Evolutionary conservation across 92 coral and sea anemone species (phyloP).

Genomic region (Parazoanthus atlanticus): DNA sequence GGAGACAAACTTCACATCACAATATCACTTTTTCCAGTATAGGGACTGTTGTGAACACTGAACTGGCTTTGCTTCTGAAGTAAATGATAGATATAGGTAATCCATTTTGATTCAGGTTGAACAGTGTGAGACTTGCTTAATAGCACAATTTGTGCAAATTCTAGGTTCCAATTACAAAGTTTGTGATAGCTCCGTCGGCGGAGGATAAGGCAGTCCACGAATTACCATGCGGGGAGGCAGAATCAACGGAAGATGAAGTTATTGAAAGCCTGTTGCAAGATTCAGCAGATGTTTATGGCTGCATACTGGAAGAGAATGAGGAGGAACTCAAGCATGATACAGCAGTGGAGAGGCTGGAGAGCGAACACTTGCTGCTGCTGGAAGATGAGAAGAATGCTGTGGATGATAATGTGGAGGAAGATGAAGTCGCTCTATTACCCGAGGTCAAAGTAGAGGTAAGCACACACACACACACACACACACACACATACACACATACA

Average conservation of each 20-base stretch:
- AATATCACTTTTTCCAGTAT: too few species aligned
- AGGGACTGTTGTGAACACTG: too few species aligned
- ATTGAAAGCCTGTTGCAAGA: constrained; percentile 52
- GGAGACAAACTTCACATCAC: too few species aligned
- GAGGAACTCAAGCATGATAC: not conserved
- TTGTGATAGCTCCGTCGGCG: constrained; percentile 58
- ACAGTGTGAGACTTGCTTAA: not conserved
- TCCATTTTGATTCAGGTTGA: not conserved
- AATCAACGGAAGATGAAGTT: constrained; percentile 49
- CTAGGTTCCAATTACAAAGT: constrained; percentile 74
- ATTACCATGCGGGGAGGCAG: constrained; percentile 41
- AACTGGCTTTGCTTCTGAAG: too few species aligned
- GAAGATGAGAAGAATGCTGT: constrained; percentile 41
- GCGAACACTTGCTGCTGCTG: not conserved
- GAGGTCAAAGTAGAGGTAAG: constrained; percentile 26
- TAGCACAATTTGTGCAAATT: not conserved
- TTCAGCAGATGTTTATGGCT: constrained; percentile 9
- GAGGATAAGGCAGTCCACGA: constrained; percentile 44
- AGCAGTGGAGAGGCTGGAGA: constrained; percentile 18
- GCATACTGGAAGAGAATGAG: not conserved
- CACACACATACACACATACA: too few species aligned
- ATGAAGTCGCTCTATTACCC: not conserved
- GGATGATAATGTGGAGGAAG: constrained; percentile 13
- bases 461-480: not conserved
- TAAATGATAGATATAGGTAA: not conserved